Evolutionary conservation across 2,797 vertebrate species (phyloP).

Genomic region (Peromyscus eremicus): DNA sequence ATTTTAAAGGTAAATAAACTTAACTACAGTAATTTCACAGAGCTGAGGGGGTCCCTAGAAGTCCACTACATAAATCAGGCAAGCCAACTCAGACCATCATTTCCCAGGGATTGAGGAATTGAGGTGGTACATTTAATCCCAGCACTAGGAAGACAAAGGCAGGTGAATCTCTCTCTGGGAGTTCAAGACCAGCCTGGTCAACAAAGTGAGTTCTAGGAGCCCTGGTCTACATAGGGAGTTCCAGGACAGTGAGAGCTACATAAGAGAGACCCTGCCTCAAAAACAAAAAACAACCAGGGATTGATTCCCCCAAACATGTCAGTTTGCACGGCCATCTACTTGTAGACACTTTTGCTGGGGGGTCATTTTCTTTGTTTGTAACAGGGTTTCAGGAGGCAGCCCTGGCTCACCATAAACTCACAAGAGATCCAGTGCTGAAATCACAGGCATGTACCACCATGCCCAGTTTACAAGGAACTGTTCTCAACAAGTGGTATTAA

Average conservation of each 20-base stretch:
- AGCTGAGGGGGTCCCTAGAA: not conserved
- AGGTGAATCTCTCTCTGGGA: not conserved
- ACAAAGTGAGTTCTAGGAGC: not conserved
- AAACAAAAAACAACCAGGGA: not conserved
- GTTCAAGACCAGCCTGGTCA: not conserved
- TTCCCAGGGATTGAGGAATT: not conserved
- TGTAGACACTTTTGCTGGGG: not conserved
- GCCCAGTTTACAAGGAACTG: not conserved
- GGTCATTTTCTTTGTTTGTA: not conserved
- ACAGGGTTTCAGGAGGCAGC: not conserved
- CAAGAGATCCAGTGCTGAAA: not conserved
- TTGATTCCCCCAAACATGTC: not conserved
- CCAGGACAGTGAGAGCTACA: not conserved
- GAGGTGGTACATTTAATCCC: not conserved
- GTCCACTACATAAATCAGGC: not conserved
- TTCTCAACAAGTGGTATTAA: not conserved
- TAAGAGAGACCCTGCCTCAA: not conserved
- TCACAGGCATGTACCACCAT: not conserved
- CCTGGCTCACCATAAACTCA: not conserved
- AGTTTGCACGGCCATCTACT: not conserved
- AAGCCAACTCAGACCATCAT: not conserved
- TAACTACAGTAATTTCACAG: conserved; percentile 40
- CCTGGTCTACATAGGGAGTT: not conserved
- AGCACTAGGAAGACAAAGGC: not conserved
- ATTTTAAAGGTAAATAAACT: conserved; percentile 34